phyloP scores from a whole-genome alignment of 1,140 invertebrate species.

The Mizuhopecten yessoensis region DNA sequence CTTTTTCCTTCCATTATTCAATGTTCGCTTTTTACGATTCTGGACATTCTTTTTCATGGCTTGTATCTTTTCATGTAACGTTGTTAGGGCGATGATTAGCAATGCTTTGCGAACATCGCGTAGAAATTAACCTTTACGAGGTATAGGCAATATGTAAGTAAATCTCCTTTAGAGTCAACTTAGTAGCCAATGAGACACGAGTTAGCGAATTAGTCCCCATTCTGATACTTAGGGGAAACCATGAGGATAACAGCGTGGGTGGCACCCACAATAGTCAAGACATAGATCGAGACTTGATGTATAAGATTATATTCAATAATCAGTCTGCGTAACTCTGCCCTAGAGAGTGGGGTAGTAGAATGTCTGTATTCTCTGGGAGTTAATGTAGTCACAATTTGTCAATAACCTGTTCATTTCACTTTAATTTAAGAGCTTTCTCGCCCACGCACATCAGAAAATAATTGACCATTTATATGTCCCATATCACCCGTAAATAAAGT shows the following conservation, averaged over 20 bases:
- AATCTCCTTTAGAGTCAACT: neutral
- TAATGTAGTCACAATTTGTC: neutral
- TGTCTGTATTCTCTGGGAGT: neutral
- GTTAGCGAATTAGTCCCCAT: neutral
- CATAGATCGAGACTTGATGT: neutral
- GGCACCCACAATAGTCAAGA: neutral
- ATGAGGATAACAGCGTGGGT: neutral
- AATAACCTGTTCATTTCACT: neutral
- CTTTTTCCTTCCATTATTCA: no score
- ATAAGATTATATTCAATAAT: constrained; percentile 9
- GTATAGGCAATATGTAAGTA: neutral
- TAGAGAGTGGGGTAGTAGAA: neutral
- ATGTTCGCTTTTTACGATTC: no score
- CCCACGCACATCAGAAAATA: neutral
- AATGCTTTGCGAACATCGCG: no score
- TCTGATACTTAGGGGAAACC: neutral
- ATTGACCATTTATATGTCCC: neutral
- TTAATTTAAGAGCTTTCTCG: neutral
- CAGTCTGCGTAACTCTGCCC: neutral
- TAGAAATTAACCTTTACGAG: neutral
- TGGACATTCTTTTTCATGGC: no score
- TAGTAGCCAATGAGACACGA: neutral
- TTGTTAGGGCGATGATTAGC: no score
- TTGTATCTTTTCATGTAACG: no score
- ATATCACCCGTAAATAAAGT: neutral